Conservation (phyloP, 1,140 invertebrate species). For the Pogonus chalceus region DNA sequence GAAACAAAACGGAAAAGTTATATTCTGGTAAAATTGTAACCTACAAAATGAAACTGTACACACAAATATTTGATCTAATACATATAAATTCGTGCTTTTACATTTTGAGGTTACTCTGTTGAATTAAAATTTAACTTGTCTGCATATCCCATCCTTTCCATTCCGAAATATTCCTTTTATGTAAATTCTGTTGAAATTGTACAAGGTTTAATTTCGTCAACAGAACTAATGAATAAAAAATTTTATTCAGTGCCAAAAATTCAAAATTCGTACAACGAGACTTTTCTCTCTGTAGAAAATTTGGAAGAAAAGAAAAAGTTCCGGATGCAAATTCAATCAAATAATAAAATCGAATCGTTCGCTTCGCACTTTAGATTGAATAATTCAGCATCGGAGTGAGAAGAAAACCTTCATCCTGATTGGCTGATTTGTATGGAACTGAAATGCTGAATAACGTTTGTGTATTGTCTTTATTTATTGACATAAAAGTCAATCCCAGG, state of each 20-base stretch:
- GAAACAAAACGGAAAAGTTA: too few relatives aligned
- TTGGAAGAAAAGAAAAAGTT: neutral
- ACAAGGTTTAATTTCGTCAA: neutral
- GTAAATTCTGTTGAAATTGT: neutral
- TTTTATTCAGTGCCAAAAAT: too few relatives aligned
- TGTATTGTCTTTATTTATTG: neutral
- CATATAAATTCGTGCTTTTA: too few relatives aligned
- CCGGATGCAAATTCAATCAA: neutral
- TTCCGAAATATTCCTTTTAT: too few relatives aligned
- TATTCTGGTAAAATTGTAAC: too few relatives aligned
- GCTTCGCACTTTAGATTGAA: neutral
- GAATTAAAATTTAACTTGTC: too few relatives aligned
- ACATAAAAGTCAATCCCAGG: neutral
- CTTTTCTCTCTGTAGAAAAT: neutral
- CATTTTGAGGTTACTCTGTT: too few relatives aligned
- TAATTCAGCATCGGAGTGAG: neutral
- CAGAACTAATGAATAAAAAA: neutral
- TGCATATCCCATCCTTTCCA: too few relatives aligned
- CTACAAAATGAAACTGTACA: too few relatives aligned
- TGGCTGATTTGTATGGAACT: neutral
- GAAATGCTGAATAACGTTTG: neutral
- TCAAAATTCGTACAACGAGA: neutral
- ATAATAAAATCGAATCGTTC: neutral
- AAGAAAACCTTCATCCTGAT: neutral
- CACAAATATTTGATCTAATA: too few relatives aligned